Percentiles rank a stretch among this genome's conserved stretches.
These are phyloP conservation scores for Zingel zingel DNA, from an alignment of 2,113 vertebrate species.

Conservation along the genomic window DNA sequence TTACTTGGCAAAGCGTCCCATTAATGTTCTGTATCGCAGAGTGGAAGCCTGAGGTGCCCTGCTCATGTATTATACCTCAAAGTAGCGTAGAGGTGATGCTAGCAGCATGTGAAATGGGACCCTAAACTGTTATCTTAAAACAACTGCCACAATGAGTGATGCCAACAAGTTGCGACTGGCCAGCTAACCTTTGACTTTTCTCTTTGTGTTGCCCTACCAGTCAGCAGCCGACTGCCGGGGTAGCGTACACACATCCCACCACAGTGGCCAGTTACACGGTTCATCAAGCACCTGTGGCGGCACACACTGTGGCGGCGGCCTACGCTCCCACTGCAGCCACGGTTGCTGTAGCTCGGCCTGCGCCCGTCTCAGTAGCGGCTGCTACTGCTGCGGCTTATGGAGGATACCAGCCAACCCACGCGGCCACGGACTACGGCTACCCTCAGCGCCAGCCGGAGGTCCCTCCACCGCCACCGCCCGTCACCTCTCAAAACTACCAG, in stretches of 20 bases:
- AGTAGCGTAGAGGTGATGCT: too few relatives aligned
- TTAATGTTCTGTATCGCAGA: too few relatives aligned
- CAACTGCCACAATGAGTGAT: neutral
- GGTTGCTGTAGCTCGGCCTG: slow-evolving; percentile 93
- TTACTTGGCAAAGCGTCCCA: too few relatives aligned
- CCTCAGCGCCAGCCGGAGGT: slow-evolving; percentile 96
- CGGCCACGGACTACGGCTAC: slow-evolving; percentile 94
- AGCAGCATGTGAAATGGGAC: too few relatives aligned
- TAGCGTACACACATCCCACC: slow-evolving; percentile 98
- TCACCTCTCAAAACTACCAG: slow-evolving; percentile 98
- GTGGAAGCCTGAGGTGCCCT: too few relatives aligned
- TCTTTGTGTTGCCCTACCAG: slow-evolving; percentile 55
- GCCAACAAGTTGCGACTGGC: neutral
- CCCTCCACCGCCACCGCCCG: slow-evolving; percentile 95
- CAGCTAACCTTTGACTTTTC: slow-evolving; percentile 6
- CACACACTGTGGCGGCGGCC: slow-evolving; percentile 95
- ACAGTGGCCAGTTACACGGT: slow-evolving; percentile 99
- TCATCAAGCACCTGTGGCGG: slow-evolving; percentile 96
- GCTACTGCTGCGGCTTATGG: slow-evolving; percentile 95
- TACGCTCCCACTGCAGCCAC: slow-evolving; percentile 93
- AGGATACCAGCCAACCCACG: slow-evolving; percentile 93
- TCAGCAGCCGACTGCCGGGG: slow-evolving; percentile 96
- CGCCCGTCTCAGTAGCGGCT: slow-evolving; percentile 92
- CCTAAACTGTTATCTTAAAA: neutral
- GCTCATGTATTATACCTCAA: too few relatives aligned